Base-by-base conservation (phyloP, 2,113 vertebrate genomes). In the Tachysurus fulvidraco region DNA sequence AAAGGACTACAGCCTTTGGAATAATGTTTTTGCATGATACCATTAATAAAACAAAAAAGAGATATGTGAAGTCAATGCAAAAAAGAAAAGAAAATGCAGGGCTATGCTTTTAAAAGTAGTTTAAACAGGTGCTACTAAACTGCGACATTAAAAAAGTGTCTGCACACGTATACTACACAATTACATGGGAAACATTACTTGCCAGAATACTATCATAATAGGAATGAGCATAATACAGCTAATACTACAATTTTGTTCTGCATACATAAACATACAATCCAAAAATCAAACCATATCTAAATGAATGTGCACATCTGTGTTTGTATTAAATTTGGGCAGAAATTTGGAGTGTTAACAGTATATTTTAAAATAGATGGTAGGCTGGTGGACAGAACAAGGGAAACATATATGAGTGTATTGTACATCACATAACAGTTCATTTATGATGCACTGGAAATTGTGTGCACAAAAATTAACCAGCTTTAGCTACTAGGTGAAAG, bases 21-120 rank as follows among this genome's bases (percentile, higher is more conserved):
- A 86, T 57, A 44, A 54, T 67, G 6, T 17, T 7, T 67, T 79
- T 85, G 84, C 60, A 55, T 85, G 73, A 28, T 65, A 78, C 41
- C 10, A 83, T 5, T 82, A 2, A 65, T n/a, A 52, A 83, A 73
- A 57, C 16, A 36, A 55, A 54, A 60, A 50, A 57, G 46, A 76
- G 2, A 28, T 13, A 25, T 55, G 76, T 21, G 7, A 79, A 19
- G 9, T 77, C 76, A 79, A 79, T 78, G 76, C 76, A 79, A 55
- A 77, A 46, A n/a, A 73, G 2, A 36, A 57, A 54, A n/a, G 2
- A 50, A 60, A 44, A 60, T 16, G 23, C 44, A 67, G 81, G 46
- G 9, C 44, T 67, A 46, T 46, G 81, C 44, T 83, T 54, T 83
- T 41, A 13, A 41, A 9, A 55, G 28, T 55, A 30, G 25, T 67